Conservation (phyloP, 2,888 invertebrate genomes). For the Opisthograptis luteolata region DNA sequence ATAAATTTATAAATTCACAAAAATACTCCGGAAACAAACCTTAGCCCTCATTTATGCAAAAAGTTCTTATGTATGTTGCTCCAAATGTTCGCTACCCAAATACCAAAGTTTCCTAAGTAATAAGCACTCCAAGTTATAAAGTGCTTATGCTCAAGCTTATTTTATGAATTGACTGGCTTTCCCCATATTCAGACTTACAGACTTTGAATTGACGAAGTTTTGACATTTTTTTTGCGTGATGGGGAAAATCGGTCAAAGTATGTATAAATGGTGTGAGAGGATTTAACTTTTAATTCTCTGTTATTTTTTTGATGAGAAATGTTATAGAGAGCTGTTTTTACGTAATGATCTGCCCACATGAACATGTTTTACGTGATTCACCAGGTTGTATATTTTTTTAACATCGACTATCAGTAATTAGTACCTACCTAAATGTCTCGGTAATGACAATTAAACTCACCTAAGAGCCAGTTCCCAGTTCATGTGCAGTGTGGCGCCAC, state of each 20-base stretch:
- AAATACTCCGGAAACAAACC: constrained; percentile 5
- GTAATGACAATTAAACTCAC: too few species aligned
- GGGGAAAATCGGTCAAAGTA: constrained; percentile 23
- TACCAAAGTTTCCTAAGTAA: constrained; percentile 33
- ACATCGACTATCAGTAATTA: too few species aligned
- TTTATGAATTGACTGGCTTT: constrained; percentile 33
- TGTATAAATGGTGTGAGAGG: constrained; percentile 6
- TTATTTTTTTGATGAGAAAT: neutral
- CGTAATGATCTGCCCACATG: too few species aligned
- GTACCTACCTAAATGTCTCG: too few species aligned
- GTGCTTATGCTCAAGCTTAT: constrained; percentile 28
- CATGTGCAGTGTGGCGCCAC: too few species aligned
- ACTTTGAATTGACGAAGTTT: constrained; percentile 27
- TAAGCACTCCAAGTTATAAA: constrained; percentile 33
- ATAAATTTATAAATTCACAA: neutral
- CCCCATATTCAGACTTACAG: constrained; percentile 20
- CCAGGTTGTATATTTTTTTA: too few species aligned
- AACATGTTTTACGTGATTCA: too few species aligned
- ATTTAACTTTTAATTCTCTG: constrained; percentile 3
- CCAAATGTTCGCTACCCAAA: constrained; percentile 25
- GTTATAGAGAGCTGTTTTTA: too few species aligned
- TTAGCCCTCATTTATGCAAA: constrained; percentile 6
- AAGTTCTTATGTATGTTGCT: constrained; percentile 22
- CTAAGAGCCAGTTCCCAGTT: too few species aligned
- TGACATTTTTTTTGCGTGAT: constrained; percentile 17